Conservation (phyloP, 2,113 vertebrate species). For the Haemorhous mexicanus region DNA sequence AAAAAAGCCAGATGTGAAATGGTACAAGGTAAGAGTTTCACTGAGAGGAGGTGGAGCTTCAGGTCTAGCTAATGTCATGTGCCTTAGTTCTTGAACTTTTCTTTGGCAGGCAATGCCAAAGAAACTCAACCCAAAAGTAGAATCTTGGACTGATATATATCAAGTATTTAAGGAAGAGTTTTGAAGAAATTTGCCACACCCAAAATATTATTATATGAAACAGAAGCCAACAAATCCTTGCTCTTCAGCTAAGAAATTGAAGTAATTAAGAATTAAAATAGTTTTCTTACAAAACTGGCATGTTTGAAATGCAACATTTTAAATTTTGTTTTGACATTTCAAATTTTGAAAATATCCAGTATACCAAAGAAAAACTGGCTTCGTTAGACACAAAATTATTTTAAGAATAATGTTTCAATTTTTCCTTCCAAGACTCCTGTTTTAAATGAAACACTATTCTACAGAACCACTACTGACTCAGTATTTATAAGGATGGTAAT, state of each 20-base stretch:
- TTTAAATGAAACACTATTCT: background rate
- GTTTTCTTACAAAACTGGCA: background rate
- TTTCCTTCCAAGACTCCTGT: background rate
- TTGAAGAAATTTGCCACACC: background rate
- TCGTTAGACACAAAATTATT: background rate
- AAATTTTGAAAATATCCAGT: background rate
- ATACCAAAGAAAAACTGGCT: background rate
- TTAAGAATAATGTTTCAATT: background rate
- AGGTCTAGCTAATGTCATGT: background rate
- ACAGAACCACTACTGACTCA: background rate
- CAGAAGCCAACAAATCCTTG: background rate
- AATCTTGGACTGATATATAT: background rate
- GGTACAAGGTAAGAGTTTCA: constrained; percentile 81
- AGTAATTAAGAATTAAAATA: background rate
- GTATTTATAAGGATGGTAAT: background rate
- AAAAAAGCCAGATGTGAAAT: constrained; percentile 63
- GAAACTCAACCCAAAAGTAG: background rate
- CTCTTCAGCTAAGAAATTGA: background rate
- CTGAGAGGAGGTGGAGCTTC: background rate
- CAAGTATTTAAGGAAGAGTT: background rate
- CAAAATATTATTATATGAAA: background rate
- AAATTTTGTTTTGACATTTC: background rate
- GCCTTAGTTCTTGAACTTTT: background rate
- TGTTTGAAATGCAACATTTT: background rate
- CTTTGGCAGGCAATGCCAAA: background rate